Evolutionary conservation across 2,797 vertebrate species (phyloP), one percentile per base, ranked within the genome.

Genomic region (Hoplostethus atlanticus): DNA sequence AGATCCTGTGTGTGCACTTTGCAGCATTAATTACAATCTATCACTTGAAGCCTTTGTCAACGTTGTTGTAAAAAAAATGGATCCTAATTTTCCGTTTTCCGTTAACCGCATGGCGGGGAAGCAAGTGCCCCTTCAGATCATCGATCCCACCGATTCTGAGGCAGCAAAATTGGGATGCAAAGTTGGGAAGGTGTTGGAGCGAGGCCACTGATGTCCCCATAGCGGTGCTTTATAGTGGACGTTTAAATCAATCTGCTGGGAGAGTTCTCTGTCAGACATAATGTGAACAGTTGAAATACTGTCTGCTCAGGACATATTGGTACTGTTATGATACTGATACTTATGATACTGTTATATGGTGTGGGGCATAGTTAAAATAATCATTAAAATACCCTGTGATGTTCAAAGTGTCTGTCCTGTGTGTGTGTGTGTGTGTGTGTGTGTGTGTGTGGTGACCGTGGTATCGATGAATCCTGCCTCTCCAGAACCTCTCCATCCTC

Each of bases 341-440:
- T 21, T 21, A 21, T 21, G 21, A 55, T 68, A 36, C 10, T 79
- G 61, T 83, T 50, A 13, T 50, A 53, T 25, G 11, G 2, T 82
- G 54, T 64, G 17, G 30, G 79, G 16, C 12, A 66, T 53, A 74
- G 60, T 76, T 7, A 65, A 51, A 76, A 71, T 81, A 61, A 84
- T 77, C 82, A 83, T 81, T 82, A 84, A 91, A 91, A 72, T 13
- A 53, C 5, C 12, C 25, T 74, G 42, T 54, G 28, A 53, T 31
- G 6, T 40, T 46, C 12, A 55, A 12, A 55, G 21, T 38, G 31
- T 58, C 50, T 61, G 13, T 68, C 17, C 68, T 21, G 21, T 21
- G 21, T 21, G 21, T 21, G 21, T 10, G 48, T 53, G 6, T 25
- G 15, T 40, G 28, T 13, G 16, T 47, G 15, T 15, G 44, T 15